A percentile compares a stretch with the other conserved stretches of the same genome.
Conservation (phyloP, 2,113 vertebrate species). For the Sorex araneus region DNA sequence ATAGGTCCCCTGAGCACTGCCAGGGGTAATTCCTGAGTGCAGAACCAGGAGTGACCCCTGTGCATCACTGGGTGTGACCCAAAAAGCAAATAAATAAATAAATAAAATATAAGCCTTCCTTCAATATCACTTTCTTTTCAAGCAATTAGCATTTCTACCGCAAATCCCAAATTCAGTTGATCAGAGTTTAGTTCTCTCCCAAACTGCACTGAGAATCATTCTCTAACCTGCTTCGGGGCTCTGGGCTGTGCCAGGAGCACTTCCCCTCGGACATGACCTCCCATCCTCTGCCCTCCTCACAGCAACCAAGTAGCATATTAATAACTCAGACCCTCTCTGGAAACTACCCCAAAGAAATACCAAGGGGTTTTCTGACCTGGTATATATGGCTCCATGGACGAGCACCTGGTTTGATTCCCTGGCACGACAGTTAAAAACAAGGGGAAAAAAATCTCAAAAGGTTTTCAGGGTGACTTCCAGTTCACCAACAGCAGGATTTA, state of each 20-base stretch:
- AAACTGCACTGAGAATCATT: slow-evolving; percentile 19
- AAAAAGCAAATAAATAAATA: not conserved
- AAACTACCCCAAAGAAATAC: not conserved
- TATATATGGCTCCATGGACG: too few species aligned
- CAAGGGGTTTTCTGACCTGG: too few species aligned
- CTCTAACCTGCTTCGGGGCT: not conserved
- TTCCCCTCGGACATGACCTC: slow-evolving; percentile 22
- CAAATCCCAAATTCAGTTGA: slow-evolving; percentile 9
- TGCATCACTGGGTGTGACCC: too few species aligned
- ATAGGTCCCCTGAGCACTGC: too few species aligned
- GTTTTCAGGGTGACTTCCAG: not conserved
- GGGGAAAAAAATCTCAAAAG: slow-evolving; percentile 22
- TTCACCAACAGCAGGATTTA: not conserved
- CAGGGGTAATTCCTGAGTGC: too few species aligned
- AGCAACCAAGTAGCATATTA: slow-evolving; percentile 13
- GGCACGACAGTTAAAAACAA: too few species aligned
- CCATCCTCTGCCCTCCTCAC: not conserved
- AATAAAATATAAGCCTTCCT: not conserved
- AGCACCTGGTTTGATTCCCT: too few species aligned
- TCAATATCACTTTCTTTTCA: slow-evolving; percentile 15
- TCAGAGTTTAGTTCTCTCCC: slow-evolving; percentile 33
- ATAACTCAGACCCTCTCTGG: slow-evolving; percentile 28
- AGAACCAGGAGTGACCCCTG: too few species aligned
- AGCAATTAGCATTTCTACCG: not conserved
- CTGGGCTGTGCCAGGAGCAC: not conserved